Conservation (phyloP, 2,113 vertebrate genomes). For the Pan troglodytes region NHGRI_mPanTro3-v2.1_pri NC_072401.2:119524001-119524500, state of each 20-base stretch:
- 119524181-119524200: constrained; percentile 14
- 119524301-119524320: background rate
- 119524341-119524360: background rate
- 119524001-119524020: background rate
- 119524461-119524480: background rate
- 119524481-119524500: background rate
- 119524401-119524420: background rate
- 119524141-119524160: background rate
- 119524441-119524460: background rate
- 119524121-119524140: constrained; percentile 51
- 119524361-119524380: background rate
- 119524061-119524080: constrained; percentile 42
- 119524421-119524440: background rate
- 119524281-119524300: constrained; percentile 1
- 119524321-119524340: background rate
- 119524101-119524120: constrained; percentile 40
- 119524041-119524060: constrained; percentile 38
- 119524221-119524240: background rate
- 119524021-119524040: constrained; percentile 43
- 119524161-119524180: constrained; percentile 7
- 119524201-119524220: background rate
- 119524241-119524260: constrained; percentile 3
- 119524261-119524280: constrained; percentile 14
- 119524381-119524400: constrained; percentile 28
- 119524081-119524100: constrained; percentile 45